Evolutionary conservation across 2,797 vertebrate species (phyloP), one percentile per base, ranked within the genome.

Genomic region (Argya squamiceps): DNA sequence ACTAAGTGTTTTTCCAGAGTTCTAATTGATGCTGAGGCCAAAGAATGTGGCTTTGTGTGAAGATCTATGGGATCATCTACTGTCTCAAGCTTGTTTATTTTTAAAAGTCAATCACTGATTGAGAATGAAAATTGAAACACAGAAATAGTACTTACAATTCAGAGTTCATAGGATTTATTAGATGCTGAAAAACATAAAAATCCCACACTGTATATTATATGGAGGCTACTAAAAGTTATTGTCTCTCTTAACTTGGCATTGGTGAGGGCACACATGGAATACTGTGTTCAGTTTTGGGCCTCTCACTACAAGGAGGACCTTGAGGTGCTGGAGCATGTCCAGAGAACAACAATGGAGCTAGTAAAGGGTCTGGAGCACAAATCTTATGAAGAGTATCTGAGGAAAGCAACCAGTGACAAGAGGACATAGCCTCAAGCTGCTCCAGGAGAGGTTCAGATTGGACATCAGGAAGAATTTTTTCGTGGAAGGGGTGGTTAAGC

Each of bases 121-220:
- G 23, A 44, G 29, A 80, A 64, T 26, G 30, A 74, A 82, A 67
- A 37, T 14, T 43, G 39, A 91, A 73, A 49, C 26, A 60, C 10
- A 86, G 50, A 68, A 83, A 44, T 46, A n/a, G 12, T 64, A 41
- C n/a, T 83, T 87, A 26, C 2, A 88, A 56, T 59, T 73, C 29
- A 46, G 60, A 55, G 14, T 70, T 64, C 12, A 3, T 41, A 37
- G 30, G 8, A 44, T 74, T 65, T 81, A 46, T 29, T 70, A 50
- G 43, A 41, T 49, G 30, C 22, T 64, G 74, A 59, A 92, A 67
- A 53, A 7, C 4, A 14, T 55, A 19, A 44, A 73, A 65, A 23
- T 0, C 10, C 10, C 30, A 69, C 12, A 12, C 6, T 30, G 1
- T n/a, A 12, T n/a, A 27, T 44, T 50, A 27, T n/a, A 68, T 13